These are phyloP conservation scores for Lithophane leautieri DNA, from an alignment of 2,888 invertebrate genomes.

Conservation along the genomic window DNA sequence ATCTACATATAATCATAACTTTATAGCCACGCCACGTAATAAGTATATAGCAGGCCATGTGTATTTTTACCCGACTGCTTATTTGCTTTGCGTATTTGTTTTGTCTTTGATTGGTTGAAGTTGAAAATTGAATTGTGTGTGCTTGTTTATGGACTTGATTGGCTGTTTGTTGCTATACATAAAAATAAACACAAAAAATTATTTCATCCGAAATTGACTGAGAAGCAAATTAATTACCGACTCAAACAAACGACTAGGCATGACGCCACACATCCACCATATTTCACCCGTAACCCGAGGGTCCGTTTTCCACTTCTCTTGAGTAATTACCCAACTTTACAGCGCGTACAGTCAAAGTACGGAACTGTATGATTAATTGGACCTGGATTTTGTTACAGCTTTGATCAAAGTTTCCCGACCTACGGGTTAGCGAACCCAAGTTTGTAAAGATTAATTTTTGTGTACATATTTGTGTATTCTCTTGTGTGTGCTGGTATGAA, in stretches of 20 bases:
- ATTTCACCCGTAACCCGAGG: conserved; percentile 42
- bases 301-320: conserved; percentile 54
- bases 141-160: background rate
- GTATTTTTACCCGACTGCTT: background rate
- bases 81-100: too few relatives aligned
- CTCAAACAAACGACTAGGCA: conserved; percentile 5
- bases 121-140: background rate
- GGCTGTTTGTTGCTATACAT: background rate
- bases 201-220: background rate
- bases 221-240: conserved; percentile 13
- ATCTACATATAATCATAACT: background rate
- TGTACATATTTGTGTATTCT: conserved; percentile 21
- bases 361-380: conserved; percentile 59
- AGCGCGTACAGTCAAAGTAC: conserved; percentile 43
- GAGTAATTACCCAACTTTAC: conserved; percentile 65
- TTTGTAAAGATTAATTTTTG: conserved; percentile 51
- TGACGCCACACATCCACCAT: conserved; percentile 49
- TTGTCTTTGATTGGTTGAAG: background rate
- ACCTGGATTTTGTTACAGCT: conserved; percentile 59
- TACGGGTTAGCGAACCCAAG: conserved; percentile 28
- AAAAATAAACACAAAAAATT: background rate
- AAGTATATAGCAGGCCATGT: background rate
- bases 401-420: conserved; percentile 47
- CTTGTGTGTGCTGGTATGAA: background rate
- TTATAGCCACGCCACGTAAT: background rate